Evolutionary conservation across 2,888 invertebrate genomes (phyloP).

Genomic region (Eudemis profundana): DNA sequence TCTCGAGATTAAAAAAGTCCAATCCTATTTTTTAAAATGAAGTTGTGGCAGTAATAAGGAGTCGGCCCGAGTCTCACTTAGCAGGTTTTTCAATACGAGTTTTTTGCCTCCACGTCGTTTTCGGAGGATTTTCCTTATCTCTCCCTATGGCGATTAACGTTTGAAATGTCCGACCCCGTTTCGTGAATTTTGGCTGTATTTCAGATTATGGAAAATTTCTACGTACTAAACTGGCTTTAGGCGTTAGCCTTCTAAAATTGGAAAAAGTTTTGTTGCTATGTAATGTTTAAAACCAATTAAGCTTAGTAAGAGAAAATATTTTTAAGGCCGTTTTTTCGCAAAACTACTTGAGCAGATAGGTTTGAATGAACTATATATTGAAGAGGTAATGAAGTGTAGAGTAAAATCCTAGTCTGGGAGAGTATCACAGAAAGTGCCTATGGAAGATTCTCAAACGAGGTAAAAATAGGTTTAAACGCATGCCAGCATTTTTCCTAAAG

Average conservation of each 20-base stretch:
- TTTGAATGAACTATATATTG: neutral
- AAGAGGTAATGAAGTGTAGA: neutral
- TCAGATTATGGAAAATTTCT: constrained; percentile 10
- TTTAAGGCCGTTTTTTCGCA: neutral
- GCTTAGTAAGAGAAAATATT: neutral
- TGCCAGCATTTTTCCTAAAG: constrained; percentile 1
- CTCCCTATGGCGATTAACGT: constrained; percentile 42
- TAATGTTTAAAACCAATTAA: constrained; percentile 8
- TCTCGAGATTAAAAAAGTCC: constrained; percentile 24
- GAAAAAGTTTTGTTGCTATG: constrained; percentile 10
- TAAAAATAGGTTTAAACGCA: neutral
- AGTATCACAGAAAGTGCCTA: neutral
- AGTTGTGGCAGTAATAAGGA: constrained; percentile 32
- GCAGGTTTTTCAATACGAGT: constrained; percentile 38
- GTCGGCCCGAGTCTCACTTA: constrained; percentile 15
- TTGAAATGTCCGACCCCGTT: constrained; percentile 40
- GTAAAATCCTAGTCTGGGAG: neutral
- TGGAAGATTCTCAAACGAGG: neutral
- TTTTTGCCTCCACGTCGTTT: constrained; percentile 34
- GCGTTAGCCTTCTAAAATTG: neutral
- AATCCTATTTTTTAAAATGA: constrained; percentile 24
- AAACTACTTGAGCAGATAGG: neutral
- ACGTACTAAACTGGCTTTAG: neutral
- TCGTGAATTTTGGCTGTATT: constrained; percentile 31
- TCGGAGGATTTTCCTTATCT: constrained; percentile 41